Conservation (phyloP, 2,888 invertebrate species). For the Girardia tigrina region DNA sequence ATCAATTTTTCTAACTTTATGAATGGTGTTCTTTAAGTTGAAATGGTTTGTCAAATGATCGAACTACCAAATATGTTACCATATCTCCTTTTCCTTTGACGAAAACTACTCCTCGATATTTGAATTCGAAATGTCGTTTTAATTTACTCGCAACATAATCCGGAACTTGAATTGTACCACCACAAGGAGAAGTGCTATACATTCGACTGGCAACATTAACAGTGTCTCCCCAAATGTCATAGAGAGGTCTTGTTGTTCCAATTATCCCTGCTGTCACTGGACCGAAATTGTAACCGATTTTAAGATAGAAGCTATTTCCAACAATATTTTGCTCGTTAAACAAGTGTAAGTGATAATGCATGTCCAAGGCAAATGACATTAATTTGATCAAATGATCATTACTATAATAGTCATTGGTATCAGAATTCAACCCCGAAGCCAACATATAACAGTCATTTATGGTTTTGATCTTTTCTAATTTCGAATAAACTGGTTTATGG, state of each 20-base stretch:
- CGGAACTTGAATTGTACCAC: slow-evolving; percentile 29
- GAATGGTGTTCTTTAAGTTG: slow-evolving; percentile 14
- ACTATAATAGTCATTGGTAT: slow-evolving; percentile 59
- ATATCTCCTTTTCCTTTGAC: slow-evolving; percentile 35
- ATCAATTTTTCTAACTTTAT: no score
- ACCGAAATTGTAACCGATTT: slow-evolving; percentile 75
- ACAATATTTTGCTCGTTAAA: slow-evolving; percentile 48
- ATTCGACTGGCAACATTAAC: slow-evolving; percentile 90
- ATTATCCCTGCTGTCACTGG: slow-evolving; percentile 84
- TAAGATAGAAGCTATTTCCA: slow-evolving; percentile 46
- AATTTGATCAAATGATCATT: slow-evolving; percentile 50
- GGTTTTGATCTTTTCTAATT: slow-evolving; percentile 91
- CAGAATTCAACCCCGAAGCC: slow-evolving; percentile 78
- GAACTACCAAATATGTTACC: background rate
- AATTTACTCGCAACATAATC: background rate
- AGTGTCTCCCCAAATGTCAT: slow-evolving; percentile 96
- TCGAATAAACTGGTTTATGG: slow-evolving; percentile 50
- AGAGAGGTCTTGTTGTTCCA: slow-evolving; percentile 82
- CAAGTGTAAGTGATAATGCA: slow-evolving; percentile 58
- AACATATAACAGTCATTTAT: slow-evolving; percentile 94
- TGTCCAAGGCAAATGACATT: slow-evolving; percentile 64
- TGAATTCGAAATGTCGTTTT: slow-evolving; percentile 13
- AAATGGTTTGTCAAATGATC: background rate
- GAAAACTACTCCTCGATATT: slow-evolving; percentile 19
- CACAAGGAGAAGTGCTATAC: slow-evolving; percentile 61